Evolutionary conservation across 2,113 vertebrate species (phyloP), one percentile per base, ranked within the genome.

Genomic region (Petroica traversi): DNA sequence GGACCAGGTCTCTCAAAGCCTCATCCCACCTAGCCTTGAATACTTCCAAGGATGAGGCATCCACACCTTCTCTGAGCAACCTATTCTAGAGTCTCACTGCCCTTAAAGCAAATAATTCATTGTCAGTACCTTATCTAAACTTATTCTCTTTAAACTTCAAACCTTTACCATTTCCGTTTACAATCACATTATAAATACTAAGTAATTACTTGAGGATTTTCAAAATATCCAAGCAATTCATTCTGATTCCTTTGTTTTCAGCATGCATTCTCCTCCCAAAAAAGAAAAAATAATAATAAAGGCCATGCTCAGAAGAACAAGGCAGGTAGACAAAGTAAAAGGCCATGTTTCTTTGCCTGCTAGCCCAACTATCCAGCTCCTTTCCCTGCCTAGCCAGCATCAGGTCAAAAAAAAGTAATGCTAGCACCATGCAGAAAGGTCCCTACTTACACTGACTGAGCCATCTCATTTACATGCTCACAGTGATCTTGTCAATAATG

Each of bases 401-500:
- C 5, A 75, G n/a, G 25, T 67, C 48, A 55, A 11, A 25, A 76
- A 83, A 88, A 92, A 61, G 14, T 43, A 74, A 74, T 3, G 13
- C 55, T 59, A 63, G 40, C 22, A 81, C 14, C 8, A 1, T 7
- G 25, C 38, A 67, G 36, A 92, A 89, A 94, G 9, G 26, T 25
- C 43, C 61, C 55, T 59, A 4, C 28, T 34, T 18, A 19, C 10
- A 57, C 40, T 16, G 57, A 2, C 74, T 46, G 52, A 88, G 77
- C 28, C n/a, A 51, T 36, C 66, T 93, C 57, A 88, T 95, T 94
- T 94, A 61, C 93, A 82, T 68, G 61, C 43, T 74, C 69, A 73
- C 72, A 83, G 88, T 4, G 24, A 76, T 43, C 83, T 62, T 71
- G 82, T 95, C 77, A 94, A 58, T 87, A 88, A 85, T 71, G 92